Evolutionary conservation across 2,797 vertebrate species (phyloP), one percentile per base, ranked within the genome.

Genomic region (Falco concolor): DNA sequence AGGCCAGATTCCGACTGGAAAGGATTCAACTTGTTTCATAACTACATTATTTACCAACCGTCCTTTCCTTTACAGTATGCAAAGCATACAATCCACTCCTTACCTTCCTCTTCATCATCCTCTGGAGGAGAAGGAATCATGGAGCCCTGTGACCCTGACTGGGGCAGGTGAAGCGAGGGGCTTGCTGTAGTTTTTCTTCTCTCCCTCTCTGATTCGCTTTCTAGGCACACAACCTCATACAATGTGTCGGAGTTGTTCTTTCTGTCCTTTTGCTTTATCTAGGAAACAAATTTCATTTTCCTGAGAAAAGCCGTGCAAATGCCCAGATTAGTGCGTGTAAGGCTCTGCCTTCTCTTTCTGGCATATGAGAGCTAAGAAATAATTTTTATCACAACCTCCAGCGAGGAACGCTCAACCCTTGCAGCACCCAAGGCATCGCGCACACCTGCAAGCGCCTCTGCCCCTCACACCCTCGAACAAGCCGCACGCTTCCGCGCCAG

Each of bases 61-160:
- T 25, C 44, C 60, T 42, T 38, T n/a, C 54, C 30, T 14, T 56
- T 6, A 0, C 84, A 34, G 22, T 13, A n/a, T 22, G 69, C 59
- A 77, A 77, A 83, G 81, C 56, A 27, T 5, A 75, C 21, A 82
- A 54, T 13, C 82, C 59, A 45, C 9, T 57, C 34, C 96, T 98
- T 95, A 99, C 99, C 99, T 99, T 99, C 99, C 88, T 99, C 99
- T 93, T 99, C 99, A 38, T 99, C 99, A 72, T 99, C 99, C 93
- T 99, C 99, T 0, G 99, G 99, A 38, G 99, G 99, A 25, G 99
- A 99, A 12, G 99, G 98, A 88, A 98, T 99, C 97, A 98, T 98
- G 15, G 98, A 98, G 69, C 99, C 98, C 32, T 99, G 98, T 2
- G 98, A 98, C 1, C 98, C 98, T 1, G 98, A 98, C 64, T 98